These are phyloP conservation scores for Muricea muricata DNA, from an alignment of 92 coral and sea anemone genomes.

Conservation along the genomic window DNA sequence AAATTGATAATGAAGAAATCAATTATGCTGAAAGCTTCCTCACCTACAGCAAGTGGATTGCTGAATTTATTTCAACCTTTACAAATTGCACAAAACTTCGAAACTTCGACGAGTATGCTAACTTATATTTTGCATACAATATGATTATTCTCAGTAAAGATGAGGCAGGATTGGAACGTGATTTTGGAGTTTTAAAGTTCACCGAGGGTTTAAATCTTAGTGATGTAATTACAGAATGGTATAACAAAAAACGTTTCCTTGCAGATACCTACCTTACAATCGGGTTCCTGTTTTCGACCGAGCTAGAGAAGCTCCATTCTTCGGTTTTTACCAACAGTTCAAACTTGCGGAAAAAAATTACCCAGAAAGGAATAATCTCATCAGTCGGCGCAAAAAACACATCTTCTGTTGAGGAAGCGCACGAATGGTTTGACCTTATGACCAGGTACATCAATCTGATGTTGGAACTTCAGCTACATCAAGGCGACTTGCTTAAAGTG, in stretches of 20 bases:
- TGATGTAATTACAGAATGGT: background rate
- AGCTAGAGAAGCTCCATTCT: background rate
- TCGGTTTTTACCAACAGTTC: background rate
- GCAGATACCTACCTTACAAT: background rate
- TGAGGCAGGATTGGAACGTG: constrained; percentile 33
- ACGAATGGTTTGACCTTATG: constrained; percentile 13
- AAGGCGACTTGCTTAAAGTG: background rate
- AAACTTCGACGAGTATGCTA: constrained; percentile 7
- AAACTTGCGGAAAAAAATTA: background rate
- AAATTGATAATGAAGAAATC: constrained; percentile 50
- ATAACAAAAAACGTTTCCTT: background rate
- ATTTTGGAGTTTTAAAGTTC: constrained; percentile 2
- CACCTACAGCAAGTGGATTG: background rate
- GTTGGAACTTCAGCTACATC: background rate
- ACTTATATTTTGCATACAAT: background rate
- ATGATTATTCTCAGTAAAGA: constrained; percentile 28
- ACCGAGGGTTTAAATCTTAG: background rate
- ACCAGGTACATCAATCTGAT: background rate
- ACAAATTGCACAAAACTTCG: background rate
- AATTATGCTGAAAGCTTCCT: background rate
- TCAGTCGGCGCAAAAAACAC: background rate
- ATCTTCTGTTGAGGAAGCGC: background rate
- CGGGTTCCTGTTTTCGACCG: constrained; percentile 2
- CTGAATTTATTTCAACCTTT: background rate
- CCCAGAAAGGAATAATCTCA: background rate